A percentile compares a stretch with the other conserved stretches of the same genome.
Evolutionary conservation across 2,888 invertebrate genomes (phyloP).

Genomic region (Silvanus unidentatus): DNA sequence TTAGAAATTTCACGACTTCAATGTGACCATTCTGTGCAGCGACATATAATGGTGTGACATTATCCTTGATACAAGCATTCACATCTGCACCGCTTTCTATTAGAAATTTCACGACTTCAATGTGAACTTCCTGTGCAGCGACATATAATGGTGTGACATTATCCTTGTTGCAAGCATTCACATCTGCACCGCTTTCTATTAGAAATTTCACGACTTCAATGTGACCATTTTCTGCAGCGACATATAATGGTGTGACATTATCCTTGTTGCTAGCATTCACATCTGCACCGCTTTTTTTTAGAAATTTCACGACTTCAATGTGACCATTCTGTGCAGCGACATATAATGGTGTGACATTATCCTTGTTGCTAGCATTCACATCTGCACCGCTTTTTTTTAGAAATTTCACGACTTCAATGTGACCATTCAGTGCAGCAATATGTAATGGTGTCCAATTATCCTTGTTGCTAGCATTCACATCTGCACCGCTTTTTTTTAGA

Average conservation of each 20-base stretch:
- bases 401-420: too few species aligned
- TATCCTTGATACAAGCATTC: too few species aligned
- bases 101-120: too few species aligned
- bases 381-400: conserved; percentile 5
- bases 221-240: conserved; percentile 49
- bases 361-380: conserved; percentile 4
- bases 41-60: background rate
- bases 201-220: conserved; percentile 3
- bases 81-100: too few species aligned
- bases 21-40: background rate
- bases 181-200: conserved; percentile 3
- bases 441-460: too few species aligned
- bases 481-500: too few species aligned
- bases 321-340: conserved; percentile 9
- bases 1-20: conserved; percentile 7
- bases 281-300: conserved; percentile 10
- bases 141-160: too few species aligned
- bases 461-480: too few species aligned
- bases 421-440: too few species aligned
- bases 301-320: conserved; percentile 5
- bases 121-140: too few species aligned
- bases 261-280: conserved; percentile 13
- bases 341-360: conserved; percentile 17
- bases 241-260: conserved; percentile 47
- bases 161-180: background rate